phyloP scores from a whole-genome alignment of 1,140 invertebrate genomes.

The Coelopa frigida region DNA sequence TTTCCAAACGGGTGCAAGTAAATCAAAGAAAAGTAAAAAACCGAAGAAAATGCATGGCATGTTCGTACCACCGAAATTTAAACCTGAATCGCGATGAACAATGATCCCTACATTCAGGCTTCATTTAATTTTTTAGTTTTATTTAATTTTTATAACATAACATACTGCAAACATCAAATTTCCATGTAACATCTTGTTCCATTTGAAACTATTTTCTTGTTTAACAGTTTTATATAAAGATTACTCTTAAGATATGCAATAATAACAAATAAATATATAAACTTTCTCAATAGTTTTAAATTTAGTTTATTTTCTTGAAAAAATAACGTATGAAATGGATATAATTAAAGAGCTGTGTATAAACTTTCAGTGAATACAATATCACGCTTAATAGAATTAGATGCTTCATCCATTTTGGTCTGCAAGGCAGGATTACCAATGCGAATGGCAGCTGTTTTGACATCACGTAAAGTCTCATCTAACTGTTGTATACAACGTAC shows the following conservation, averaged over 20 bases:
- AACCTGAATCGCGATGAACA: conserved; percentile 86
- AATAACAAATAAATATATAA: too few species aligned
- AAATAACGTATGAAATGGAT: conserved; percentile 1
- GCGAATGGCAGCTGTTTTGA: conserved; percentile 84
- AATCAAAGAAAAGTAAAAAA: conserved; percentile 65
- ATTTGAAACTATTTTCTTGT: too few species aligned
- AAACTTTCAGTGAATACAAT: conserved; percentile 97
- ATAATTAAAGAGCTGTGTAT: conserved; percentile 59
- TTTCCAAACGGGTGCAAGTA: conserved; percentile 71
- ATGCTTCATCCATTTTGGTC: conserved; percentile 94
- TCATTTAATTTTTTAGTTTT: too few species aligned
- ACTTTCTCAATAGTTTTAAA: too few species aligned
- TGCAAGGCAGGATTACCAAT: conserved; percentile 87
- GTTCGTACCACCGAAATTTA: conserved; percentile 90
- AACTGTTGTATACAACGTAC: conserved; percentile 95
- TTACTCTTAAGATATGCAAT: too few species aligned
- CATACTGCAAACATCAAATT: too few species aligned
- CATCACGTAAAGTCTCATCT: conserved; percentile 86
- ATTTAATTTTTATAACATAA: too few species aligned
- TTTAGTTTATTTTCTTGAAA: too few species aligned
- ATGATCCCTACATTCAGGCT: neutral
- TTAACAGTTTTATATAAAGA: too few species aligned
- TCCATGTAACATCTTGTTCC: too few species aligned
- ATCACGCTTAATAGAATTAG: conserved; percentile 87
- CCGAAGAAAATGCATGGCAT: conserved; percentile 58